phyloP scores from a whole-genome alignment of 2,113 vertebrate species.

The Balaeniceps rex region DNA sequence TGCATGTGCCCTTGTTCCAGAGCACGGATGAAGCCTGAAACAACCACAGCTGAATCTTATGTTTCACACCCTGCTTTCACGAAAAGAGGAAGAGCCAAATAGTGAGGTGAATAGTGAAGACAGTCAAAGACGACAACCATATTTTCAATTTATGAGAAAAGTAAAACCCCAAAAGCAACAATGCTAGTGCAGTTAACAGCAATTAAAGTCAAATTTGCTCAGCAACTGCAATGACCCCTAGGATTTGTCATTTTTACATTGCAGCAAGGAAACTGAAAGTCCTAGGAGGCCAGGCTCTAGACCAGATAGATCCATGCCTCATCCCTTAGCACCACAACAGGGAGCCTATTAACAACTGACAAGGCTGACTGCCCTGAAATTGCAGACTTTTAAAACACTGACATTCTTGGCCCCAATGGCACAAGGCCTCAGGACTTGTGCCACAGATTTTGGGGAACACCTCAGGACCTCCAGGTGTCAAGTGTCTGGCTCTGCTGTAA shows the following conservation, averaged over 20 bases:
- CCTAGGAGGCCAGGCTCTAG: not conserved
- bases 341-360: slow-evolving; percentile 24
- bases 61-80: not conserved
- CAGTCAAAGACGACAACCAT: not conserved
- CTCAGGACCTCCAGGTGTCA: not conserved
- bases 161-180: not conserved
- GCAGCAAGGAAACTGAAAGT: not conserved
- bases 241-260: not conserved
- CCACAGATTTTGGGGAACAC: not conserved
- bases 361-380: slow-evolving; percentile 47
- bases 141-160: not conserved
- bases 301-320: slow-evolving; percentile 2
- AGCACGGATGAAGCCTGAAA: not conserved
- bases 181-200: not conserved
- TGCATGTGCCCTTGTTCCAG: not conserved
- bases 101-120: not conserved
- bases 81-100: not conserved
- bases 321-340: slow-evolving; percentile 12
- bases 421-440: not conserved
- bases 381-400: not conserved
- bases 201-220: not conserved
- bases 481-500: not conserved
- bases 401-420: not conserved
- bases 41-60: not conserved
- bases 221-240: not conserved